Conservation (phyloP, 2,797 vertebrate genomes). For the Calcarius lapponicus region DNA sequence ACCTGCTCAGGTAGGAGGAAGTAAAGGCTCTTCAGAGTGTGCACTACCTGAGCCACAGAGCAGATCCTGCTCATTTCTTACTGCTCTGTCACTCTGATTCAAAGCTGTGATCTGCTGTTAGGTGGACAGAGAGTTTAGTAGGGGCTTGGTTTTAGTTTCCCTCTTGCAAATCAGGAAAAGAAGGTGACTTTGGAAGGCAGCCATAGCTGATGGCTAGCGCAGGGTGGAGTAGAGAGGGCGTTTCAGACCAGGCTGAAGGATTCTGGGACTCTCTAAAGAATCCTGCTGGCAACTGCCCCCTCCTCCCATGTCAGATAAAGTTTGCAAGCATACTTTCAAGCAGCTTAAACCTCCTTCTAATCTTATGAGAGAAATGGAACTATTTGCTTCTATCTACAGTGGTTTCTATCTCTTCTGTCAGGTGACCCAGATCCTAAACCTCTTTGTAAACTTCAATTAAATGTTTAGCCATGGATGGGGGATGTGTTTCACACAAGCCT, state of each 20-base stretch:
- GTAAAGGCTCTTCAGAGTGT: neutral
- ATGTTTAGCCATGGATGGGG: neutral
- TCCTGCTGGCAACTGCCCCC: neutral
- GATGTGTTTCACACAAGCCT: neutral
- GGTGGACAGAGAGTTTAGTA: neutral
- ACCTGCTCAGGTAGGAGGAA: neutral
- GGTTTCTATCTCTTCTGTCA: constrained; percentile 8
- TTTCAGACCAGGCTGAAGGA: neutral
- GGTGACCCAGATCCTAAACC: constrained; percentile 19
- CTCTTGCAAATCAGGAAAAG: neutral
- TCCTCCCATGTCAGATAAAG: neutral
- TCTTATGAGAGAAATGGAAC: constrained; percentile 15
- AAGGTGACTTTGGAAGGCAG: neutral
- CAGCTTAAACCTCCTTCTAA: constrained; percentile 23
- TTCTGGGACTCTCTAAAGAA: neutral
- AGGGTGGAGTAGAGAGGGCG: accelerated
- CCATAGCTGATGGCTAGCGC: accelerated
- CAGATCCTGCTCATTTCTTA: neutral
- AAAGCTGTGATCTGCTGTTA: neutral
- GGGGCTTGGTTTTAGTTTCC: neutral
- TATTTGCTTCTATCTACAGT: neutral
- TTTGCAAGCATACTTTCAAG: constrained; percentile 1
- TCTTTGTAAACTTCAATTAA: constrained; percentile 29
- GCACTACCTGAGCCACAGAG: neutral
- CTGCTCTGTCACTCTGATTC: neutral